Base-by-base conservation (phyloP, 1,140 invertebrate genomes). In the Phymorhynchus buccinoides region DNA sequence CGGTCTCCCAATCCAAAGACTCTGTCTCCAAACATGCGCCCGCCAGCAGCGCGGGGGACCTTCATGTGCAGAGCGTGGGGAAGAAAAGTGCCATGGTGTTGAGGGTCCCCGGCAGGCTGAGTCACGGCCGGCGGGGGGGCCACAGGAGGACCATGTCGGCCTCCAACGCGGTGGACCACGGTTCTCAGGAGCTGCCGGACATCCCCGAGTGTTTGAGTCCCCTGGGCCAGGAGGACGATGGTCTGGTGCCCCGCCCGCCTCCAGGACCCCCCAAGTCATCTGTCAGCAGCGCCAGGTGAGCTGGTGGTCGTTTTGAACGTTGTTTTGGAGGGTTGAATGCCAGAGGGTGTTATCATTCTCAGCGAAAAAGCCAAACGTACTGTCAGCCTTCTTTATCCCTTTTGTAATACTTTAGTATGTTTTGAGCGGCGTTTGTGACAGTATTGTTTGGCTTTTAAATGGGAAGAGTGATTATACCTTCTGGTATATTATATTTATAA, bases 241-340 rank as follows among this genome's bases (percentile, higher is more conserved):
- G 79, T 7, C 84, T 80, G 1, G 71, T 88, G 27, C 89, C 89
- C n/a, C 87, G 89, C 68, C 89, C 89, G 30, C 89, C 89, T 18
- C 88, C 88, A 52, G 90, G 90, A 18, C 86, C 84, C 16, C 90
- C 90, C 18, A 89, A 85, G 71, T 88, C 88, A 73, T 85, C 87
- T 30, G 86, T 89, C 18, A 87, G 87, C 77, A 88, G 87, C 84
- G 89, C 89, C 80, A 90, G 89, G 89, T 90, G 87, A 87, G 84
- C 4, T 14, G n/a, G n/a, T n/a, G n/a, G n/a, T n/a, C n/a, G n/a
- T n/a, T n/a, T n/a, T n/a, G n/a, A n/a, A 75, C 4, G 9, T 12
- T 6, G 9, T 66, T 66, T 6, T 4, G n/a, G n/a, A n/a, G n/a
- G n/a, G n/a, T n/a, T n/a, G n/a, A n/a, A n/a, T n/a, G n/a, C n/a